A percentile compares a stretch with the other conserved stretches of the same genome.
phyloP scores from a whole-genome alignment of 1,140 invertebrate species.

The Chironomus tepperi region DNA sequence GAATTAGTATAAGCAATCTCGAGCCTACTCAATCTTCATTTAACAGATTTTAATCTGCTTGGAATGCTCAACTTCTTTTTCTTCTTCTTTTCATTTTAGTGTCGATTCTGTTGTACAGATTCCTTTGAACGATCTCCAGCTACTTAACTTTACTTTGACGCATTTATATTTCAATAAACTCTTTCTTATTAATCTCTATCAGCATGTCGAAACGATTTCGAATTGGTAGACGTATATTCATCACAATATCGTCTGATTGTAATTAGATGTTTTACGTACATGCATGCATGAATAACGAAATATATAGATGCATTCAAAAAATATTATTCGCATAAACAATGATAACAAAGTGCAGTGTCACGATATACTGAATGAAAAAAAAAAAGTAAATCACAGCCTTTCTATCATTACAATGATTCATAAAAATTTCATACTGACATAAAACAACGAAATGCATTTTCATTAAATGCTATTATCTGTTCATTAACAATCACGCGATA shows the following conservation, averaged over 20 bases:
- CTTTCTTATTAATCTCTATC: neutral
- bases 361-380: neutral
- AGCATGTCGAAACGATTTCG: neutral
- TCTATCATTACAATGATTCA: neutral
- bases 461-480: conserved; percentile 14
- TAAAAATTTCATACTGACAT: neutral
- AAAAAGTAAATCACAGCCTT: neutral
- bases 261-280: neutral
- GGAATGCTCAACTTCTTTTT: too few relatives aligned
- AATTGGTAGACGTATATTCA: neutral
- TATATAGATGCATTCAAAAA: neutral
- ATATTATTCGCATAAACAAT: neutral
- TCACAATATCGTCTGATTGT: neutral
- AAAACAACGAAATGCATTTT: conserved; percentile 18
- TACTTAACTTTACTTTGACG: neutral
- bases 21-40: too few relatives aligned
- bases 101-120: too few relatives aligned
- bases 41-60: too few relatives aligned
- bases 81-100: too few relatives aligned
- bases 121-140: neutral
- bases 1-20: too few relatives aligned
- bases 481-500: neutral
- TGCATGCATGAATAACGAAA: neutral
- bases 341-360: neutral
- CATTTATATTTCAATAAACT: neutral